phyloP scores from a whole-genome alignment of 2,888 invertebrate species.

The Acrobasis suavella region DNA sequence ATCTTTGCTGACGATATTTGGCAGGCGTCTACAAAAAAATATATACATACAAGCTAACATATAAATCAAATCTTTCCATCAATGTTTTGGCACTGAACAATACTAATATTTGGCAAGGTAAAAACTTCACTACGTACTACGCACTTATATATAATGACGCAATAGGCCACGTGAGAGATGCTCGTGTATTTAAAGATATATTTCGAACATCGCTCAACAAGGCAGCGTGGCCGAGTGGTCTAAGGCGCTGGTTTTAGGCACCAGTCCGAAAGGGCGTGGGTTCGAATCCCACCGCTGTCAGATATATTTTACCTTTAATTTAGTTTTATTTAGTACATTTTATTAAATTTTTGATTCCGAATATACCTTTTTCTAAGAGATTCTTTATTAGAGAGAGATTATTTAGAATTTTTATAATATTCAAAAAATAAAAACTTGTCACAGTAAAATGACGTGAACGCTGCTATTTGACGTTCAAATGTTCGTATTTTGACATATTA shows the following conservation, averaged over 20 bases:
- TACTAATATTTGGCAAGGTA: not conserved
- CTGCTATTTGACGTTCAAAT: not conserved
- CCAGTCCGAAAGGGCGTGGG: slow-evolving; percentile 88
- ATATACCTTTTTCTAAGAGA: too few relatives aligned
- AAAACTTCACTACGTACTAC: not conserved
- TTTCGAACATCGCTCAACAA: slow-evolving; percentile 25
- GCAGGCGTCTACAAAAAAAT: too few relatives aligned
- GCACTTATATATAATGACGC: not conserved
- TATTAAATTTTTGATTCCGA: not conserved
- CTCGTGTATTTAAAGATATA: slow-evolving; percentile 24
- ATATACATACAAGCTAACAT: too few relatives aligned
- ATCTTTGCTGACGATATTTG: too few relatives aligned
- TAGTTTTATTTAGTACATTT: slow-evolving; percentile 1
- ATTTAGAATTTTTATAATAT: too few relatives aligned
- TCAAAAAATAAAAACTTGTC: too few relatives aligned
- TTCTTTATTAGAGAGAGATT: too few relatives aligned
- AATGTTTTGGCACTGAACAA: not conserved
- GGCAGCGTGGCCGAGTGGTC: slow-evolving; percentile 87
- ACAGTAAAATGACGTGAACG: not conserved
- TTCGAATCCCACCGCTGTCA: slow-evolving; percentile 87
- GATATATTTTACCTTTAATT: slow-evolving; percentile 44
- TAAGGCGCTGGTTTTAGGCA: slow-evolving; percentile 86
- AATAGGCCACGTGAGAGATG: not conserved
- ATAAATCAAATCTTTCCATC: not conserved
- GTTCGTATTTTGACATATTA: too few relatives aligned